A percentile compares a stretch with the other conserved stretches of the same genome.
These are phyloP conservation scores for Agonopterix heracliana DNA, from an alignment of 2,888 invertebrate species.

Conservation along the genomic window DNA sequence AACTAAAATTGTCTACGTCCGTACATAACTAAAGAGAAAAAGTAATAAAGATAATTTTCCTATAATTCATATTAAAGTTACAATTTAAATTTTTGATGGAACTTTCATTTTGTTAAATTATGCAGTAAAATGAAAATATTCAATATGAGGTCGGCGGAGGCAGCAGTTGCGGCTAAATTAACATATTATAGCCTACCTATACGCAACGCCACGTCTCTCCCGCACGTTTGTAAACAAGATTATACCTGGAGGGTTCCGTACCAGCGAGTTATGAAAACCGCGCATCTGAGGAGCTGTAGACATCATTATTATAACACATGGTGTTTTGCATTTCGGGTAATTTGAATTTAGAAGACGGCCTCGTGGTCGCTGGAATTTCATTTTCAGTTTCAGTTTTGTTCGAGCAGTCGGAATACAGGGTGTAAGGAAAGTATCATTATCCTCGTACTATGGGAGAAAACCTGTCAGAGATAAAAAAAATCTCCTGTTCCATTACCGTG, in stretches of 20 bases:
- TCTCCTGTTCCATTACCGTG: no score
- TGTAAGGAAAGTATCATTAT: no score
- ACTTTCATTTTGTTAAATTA: slow-evolving; percentile 48
- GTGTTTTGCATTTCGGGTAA: not conserved
- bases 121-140: slow-evolving; percentile 53
- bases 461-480: no score
- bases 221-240: slow-evolving; percentile 43
- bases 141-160: slow-evolving; percentile 44
- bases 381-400: not conserved
- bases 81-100: slow-evolving; percentile 16
- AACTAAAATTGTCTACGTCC: no score
- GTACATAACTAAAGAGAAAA: not conserved
- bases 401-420: not conserved
- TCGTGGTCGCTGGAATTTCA: no score
- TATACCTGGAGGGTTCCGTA: slow-evolving; percentile 33
- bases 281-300: slow-evolving; percentile 8
- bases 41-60: slow-evolving; percentile 8
- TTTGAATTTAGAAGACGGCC: no score
- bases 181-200: slow-evolving; percentile 47
- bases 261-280: slow-evolving; percentile 34
- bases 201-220: slow-evolving; percentile 28
- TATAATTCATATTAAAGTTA: slow-evolving; percentile 7
- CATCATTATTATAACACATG: not conserved
- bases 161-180: slow-evolving; percentile 46
- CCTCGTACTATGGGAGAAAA: no score